Evolutionary conservation across 2,113 vertebrate genomes (phyloP), one percentile per base, ranked within the genome.

Genomic region (Anarrhichthys ocellatus): DNA sequence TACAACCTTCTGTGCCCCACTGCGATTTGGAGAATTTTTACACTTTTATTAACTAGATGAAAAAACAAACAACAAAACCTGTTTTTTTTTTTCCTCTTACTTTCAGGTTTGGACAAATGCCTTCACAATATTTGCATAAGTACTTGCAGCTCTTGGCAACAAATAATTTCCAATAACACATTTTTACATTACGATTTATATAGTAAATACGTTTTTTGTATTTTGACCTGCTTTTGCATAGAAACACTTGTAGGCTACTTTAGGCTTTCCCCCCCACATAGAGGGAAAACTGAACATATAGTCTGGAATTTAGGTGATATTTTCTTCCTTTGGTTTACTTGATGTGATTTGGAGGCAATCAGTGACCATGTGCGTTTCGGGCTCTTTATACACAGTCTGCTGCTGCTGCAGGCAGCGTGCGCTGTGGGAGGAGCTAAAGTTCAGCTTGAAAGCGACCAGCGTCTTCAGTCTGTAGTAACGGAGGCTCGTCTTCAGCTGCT

Each of bases 371-470:
- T 64, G 84, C 8, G 58, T 6, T 15, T n/a, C 77, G 29, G 54
- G 5, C 44, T 63, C 50, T 9, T 27, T 2, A 1, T 13, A 1
- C 9, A 7, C 59, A 7, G 81, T 18, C 20, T 62, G 34, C 54
- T 24, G 22, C 52, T 11, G 50, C 50, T 44, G 65, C 59, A 59
- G 62, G 44, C 73, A 73, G 68, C 68, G 0, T 73, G 88, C 80
- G 78, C 66, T 20, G 89, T 61, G 87, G 91, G 91, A 67, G 93
- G 91, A 85, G 88, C 80, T 17, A 65, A 91, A 84, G 78, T 88
- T 83, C 71, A 0, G 69, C 73, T 54, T 65, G 81, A 40, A 71
- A 29, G 32, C n/a, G 9, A 20, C 2, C 84, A 78, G 42, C 76
- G 36, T 56, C 46, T 36, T 80, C 56, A 36, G 66, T 89, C 13